Evolutionary conservation across 2,797 vertebrate genomes (phyloP), one percentile per base, ranked within the genome.

Genomic region (Parauchenoglanis punctatus): DNA sequence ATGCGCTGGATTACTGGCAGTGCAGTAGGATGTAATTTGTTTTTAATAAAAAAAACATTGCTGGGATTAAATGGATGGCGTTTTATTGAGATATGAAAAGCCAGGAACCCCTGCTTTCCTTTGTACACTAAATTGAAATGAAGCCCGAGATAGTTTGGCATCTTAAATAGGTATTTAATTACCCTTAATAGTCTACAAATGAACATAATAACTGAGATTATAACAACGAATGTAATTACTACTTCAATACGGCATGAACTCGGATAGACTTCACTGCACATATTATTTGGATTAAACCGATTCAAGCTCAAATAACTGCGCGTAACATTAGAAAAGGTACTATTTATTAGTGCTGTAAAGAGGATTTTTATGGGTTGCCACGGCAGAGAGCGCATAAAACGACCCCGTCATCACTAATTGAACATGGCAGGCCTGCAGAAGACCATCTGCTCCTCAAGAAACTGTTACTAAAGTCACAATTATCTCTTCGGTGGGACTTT

Each of bases 381-480:
- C 95, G 96, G 97, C 97, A 96, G 97, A 96, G 94, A 96, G 96
- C 95, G 94, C 96, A 97, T 98, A 97, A 97, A 97, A 96, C 95
- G 93, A 95, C 96, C 94, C 95, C 95, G 94, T 97, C 97, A 97
- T 97, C 96, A 96, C 97, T 98, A 98, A 99, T 97, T 97, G 97
- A 98, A 97, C 96, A 96, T 97, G 97, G 97, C 98, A 98, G 97
- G 96, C 96, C 96, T 95, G 96, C 96, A 94, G 96, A 98, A 97
- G 96, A 95, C 97, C 98, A 99, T 98, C 98, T 99, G 98, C 97
- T 98, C 96, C 96, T 95, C 96, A 94, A 94, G 96, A 97, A 98
- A 98, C 97, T 97, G 96, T 97, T 99, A 98, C 98, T 98, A 98
- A 97, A 99, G 97, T 97, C 97, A 97, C 97, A 98, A 97, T 99